Evolutionary conservation across 2,888 invertebrate species (phyloP).

Genomic region (Micoletzkya japonica): DNA sequence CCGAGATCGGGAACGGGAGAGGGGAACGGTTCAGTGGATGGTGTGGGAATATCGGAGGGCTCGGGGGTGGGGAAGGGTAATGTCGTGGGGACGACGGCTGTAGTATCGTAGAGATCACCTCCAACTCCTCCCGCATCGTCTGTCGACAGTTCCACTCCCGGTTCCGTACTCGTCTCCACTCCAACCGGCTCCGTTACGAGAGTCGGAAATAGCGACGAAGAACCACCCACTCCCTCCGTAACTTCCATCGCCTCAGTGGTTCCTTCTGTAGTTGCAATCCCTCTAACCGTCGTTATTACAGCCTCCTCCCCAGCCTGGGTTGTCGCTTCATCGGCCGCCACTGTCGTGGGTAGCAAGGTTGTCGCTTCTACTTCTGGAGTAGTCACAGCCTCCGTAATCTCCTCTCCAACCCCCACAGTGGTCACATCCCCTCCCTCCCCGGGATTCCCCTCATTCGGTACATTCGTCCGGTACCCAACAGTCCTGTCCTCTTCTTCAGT

Average conservation of each 20-base stretch:
- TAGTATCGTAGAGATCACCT: too few relatives aligned
- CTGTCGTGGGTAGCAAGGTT: neutral
- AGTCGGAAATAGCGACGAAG: too few relatives aligned
- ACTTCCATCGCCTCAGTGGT: neutral
- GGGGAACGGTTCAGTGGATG: too few relatives aligned
- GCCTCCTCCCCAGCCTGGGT: neutral
- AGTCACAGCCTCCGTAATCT: neutral
- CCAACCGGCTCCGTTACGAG: too few relatives aligned
- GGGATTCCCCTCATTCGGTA: neutral
- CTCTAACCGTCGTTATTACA: neutral
- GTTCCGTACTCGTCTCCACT: too few relatives aligned
- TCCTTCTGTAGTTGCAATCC: neutral
- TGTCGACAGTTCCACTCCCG: too few relatives aligned
- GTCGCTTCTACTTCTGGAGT: neutral
- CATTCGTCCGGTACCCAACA: constrained; percentile 9
- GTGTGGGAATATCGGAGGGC: too few relatives aligned
- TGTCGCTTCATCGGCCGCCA: neutral
- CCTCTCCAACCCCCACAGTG: neutral
- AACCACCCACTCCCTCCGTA: neutral
- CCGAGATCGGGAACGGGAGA: too few relatives aligned
- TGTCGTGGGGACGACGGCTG: too few relatives aligned
- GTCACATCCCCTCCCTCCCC: neutral
- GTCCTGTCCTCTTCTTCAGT: constrained; percentile 18
- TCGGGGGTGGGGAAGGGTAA: too few relatives aligned
- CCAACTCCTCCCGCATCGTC: too few relatives aligned